Conservation (phyloP, 2,113 vertebrate genomes). For the Chrysochloris asiatica region DNA sequence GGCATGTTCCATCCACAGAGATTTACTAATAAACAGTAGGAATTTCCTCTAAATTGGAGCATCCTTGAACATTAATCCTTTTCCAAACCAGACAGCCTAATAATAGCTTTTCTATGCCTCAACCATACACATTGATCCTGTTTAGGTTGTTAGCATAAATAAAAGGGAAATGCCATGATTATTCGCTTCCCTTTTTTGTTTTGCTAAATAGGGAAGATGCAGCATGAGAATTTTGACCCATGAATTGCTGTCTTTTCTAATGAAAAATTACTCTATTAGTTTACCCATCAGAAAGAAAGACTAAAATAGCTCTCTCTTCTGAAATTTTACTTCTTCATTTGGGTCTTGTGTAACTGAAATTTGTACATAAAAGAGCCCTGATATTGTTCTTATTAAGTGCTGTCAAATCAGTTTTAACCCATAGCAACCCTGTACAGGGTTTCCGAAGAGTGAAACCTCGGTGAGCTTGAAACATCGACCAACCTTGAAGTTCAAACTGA, state of each 20-base stretch:
- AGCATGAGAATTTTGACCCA: constrained; percentile 4
- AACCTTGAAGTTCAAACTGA: too few relatives aligned
- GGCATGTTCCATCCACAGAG: background rate
- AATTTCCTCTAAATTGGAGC: background rate
- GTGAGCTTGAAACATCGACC: too few relatives aligned
- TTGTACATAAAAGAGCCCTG: background rate
- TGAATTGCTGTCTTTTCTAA: constrained; percentile 36
- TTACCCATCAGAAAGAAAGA: background rate
- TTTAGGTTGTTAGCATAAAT: background rate
- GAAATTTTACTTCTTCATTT: constrained; percentile 50
- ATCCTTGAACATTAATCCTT: background rate
- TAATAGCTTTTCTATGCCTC: background rate
- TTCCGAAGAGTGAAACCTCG: too few relatives aligned
- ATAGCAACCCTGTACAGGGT: too few relatives aligned
- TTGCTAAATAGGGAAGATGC: constrained; percentile 34
- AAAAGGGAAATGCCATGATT: constrained; percentile 48
- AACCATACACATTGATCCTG: background rate
- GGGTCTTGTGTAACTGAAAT: constrained; percentile 15
- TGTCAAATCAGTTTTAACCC: too few relatives aligned
- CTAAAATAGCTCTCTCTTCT: constrained; percentile 49
- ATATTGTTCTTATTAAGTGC: too few relatives aligned
- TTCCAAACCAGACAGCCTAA: background rate
- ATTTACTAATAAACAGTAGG: constrained; percentile 16
- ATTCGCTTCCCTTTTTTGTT: constrained; percentile 10
- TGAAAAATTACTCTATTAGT: constrained; percentile 29